Evolutionary conservation across 2,113 vertebrate species (phyloP), one percentile per base, ranked within the genome.

Genomic region (Aphyosemion australe): DNA sequence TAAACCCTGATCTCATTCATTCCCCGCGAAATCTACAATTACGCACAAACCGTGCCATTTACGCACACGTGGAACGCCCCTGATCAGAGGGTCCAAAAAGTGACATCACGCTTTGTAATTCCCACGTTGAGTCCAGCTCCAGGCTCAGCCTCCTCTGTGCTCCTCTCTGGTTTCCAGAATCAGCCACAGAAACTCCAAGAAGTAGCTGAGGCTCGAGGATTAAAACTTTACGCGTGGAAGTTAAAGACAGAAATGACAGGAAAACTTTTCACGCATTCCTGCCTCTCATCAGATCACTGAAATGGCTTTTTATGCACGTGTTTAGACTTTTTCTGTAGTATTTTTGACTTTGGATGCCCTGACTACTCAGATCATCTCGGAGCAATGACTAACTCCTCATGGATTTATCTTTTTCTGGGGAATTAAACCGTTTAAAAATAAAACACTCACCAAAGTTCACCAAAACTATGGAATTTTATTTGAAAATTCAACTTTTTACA

Each of bases 61-160:
- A 89, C 88, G 79, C 84, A 76, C 72, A 78, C 65, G 52, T 60
- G 54, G 19, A 68, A 77, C 82, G 79, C 86, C 83, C 84, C 84
- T 84, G 76, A 87, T 88, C 58, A 49, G 58, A 77, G 73, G 65
- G 63, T 87, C 78, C 81, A 86, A 77, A 80, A 19, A 85, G 88
- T 94, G 91, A 94, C 93, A 90, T 94, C 95, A 94, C 81, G 82
- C 78, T 65, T 82, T 70, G 80, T 74, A 87, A 84, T 88, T 90
- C 92, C 92, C 87, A 92, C 93, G 90, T 92, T 92, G 91, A 71
- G 76, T 82, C 82, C 90, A 78, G 72, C 66, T 59, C 51, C 43
- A 56, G 69, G 59, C 72, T 80, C 63, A 56, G 69, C 61, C 72
- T 80, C 63, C 62, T 46, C 80, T 56, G 58, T 74, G 68, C 73